phyloP scores from a whole-genome alignment of 2,888 invertebrate species.

The Stenichneumon culpator region DNA sequence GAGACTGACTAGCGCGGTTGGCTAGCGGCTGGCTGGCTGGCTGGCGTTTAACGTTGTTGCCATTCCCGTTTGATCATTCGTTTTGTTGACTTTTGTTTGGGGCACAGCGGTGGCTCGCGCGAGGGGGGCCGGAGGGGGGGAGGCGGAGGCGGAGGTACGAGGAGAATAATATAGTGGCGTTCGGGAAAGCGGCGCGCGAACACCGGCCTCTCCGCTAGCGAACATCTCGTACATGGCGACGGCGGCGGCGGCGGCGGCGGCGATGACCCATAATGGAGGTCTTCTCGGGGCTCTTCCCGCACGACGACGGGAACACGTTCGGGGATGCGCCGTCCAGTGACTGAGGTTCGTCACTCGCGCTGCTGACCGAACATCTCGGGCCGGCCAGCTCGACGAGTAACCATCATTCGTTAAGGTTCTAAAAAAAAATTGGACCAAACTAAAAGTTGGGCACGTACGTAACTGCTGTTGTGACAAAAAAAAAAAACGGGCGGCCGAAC shows the following conservation, averaged over 20 bases:
- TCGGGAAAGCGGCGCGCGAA: slow-evolving; percentile 2
- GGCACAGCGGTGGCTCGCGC: neutral
- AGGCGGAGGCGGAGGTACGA: neutral
- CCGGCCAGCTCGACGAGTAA: slow-evolving; percentile 61
- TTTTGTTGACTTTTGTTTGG: slow-evolving; percentile 1
- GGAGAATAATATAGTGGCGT: neutral
- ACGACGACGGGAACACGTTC: slow-evolving; percentile 85
- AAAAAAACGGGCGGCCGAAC: too few relatives aligned
- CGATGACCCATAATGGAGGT: slow-evolving; percentile 86
- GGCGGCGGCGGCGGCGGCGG: slow-evolving; percentile 86
- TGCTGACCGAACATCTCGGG: slow-evolving; percentile 58
- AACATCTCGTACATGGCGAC: slow-evolving; percentile 66
- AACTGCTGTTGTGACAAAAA: neutral
- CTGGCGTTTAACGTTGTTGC: slow-evolving; percentile 50
- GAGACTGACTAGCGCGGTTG: slow-evolving; percentile 72
- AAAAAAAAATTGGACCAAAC: neutral
- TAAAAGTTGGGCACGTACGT: too few relatives aligned
- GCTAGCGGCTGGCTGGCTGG: slow-evolving; percentile 71
- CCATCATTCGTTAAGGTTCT: too few relatives aligned
- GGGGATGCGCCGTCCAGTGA: slow-evolving; percentile 85
- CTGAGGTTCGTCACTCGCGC: slow-evolving; percentile 70
- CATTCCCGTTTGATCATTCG: neutral
- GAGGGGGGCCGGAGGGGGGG: neutral
- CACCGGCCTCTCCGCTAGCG: slow-evolving; percentile 81
- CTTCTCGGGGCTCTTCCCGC: slow-evolving; percentile 73